Evolutionary conservation across 2,797 vertebrate species (phyloP), one percentile per base, ranked within the genome.

Genomic region (Peromyscus nudipes): DNA sequence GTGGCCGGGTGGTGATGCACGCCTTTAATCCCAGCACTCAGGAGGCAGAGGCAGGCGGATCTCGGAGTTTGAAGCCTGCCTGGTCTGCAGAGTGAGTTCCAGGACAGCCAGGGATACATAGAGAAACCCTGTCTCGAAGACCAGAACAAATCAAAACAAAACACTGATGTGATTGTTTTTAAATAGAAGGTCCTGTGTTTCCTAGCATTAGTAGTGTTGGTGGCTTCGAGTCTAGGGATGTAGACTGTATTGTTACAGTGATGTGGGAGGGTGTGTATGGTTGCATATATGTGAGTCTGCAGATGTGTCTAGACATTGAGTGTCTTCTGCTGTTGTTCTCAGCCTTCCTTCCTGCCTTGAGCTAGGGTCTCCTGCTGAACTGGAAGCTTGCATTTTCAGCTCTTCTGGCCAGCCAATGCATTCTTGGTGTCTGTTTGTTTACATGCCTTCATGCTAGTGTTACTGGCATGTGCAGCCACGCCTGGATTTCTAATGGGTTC

Each of bases 191-290:
- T 91, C 29, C 19, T n/a, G 37, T 25, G 19, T 49, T 67, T 85
- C 4, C 12, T 55, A 34, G 23, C 16, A 31, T 64, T 14, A 69
- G 76, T 65, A 76, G n/a, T 85, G 77, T 14, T 67, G 84, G 89
- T 96, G 83, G 79, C 76, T 73, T 94, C 93, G 67, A 81, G 46
- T 87, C 57, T 84, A 93, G 52, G 65, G 52, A 62, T 77, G 52
- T 52, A 37, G 43, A 3, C 43, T 34, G 19, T 31, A 10, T 46
- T 10, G 40, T 17, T 46, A 55, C 8, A 43, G 25, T 57, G 69
- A 34, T 49, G 17, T 17, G 81, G 10, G n/a, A 52, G 49, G 21
- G 9, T 31, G 1, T 16, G 55, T 34, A 31, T 60, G 52, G 4
- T 17, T 60, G 10, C 37, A 21, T 21, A 4, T 23, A 5, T 76